phyloP scores from a whole-genome alignment of 2,888 invertebrate species.

The Leptinotarsa rubiginosa region DNA sequence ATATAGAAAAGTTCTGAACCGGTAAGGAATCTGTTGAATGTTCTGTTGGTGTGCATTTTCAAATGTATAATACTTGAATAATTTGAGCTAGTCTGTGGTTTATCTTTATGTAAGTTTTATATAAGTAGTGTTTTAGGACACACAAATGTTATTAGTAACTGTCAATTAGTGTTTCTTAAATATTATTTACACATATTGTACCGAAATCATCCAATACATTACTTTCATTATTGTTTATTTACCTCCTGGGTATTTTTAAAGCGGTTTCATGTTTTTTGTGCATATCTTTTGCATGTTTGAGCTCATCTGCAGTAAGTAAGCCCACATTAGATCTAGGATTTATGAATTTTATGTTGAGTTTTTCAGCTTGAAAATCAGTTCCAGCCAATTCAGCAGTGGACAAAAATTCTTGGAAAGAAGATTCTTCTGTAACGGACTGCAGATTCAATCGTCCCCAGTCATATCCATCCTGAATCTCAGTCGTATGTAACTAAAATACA shows the following conservation, averaged over 20 bases:
- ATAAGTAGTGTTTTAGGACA: no score
- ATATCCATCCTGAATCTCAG: slow-evolving; percentile 89
- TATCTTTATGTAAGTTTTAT: no score
- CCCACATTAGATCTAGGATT: slow-evolving; percentile 73
- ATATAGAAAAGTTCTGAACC: no score
- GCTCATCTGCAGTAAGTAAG: slow-evolving; percentile 73
- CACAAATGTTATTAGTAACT: no score
- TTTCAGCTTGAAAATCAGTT: slow-evolving; percentile 93
- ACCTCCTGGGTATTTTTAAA: slow-evolving; percentile 86
- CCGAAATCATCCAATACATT: no score
- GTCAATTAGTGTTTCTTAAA: no score
- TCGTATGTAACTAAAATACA: slow-evolving; percentile 78
- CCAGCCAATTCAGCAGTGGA: slow-evolving; percentile 95
- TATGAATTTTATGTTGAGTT: slow-evolving; percentile 84
- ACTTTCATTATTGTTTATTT: slow-evolving; percentile 32
- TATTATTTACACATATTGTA: no score
- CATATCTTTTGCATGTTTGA: slow-evolving; percentile 67
- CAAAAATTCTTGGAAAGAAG: slow-evolving; percentile 95
- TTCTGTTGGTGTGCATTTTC: no score
- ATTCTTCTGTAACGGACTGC: slow-evolving; percentile 94
- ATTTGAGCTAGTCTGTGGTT: no score
- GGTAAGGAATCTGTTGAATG: no score
- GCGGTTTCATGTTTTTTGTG: slow-evolving; percentile 73
- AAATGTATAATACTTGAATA: no score
- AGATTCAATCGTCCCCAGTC: slow-evolving; percentile 92